Conservation (phyloP, 2,113 vertebrate genomes). For the Sterrhoptilus dennistouni region DNA sequence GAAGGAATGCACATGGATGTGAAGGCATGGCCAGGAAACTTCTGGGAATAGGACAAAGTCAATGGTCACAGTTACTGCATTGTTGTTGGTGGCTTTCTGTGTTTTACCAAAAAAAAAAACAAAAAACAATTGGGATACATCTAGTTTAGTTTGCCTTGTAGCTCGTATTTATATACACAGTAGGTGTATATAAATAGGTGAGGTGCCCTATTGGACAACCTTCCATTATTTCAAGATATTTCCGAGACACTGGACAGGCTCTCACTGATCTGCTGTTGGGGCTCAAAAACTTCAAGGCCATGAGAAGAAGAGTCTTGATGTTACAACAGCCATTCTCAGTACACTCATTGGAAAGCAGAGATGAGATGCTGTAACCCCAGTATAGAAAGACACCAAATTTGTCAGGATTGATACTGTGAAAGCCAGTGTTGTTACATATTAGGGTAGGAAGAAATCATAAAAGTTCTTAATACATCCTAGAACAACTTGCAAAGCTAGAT, state of each 20-base stretch:
- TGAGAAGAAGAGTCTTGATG: not conserved
- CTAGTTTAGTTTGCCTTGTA: not conserved
- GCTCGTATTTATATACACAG: not conserved
- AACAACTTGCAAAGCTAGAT: not conserved
- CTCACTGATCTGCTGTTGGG: not conserved
- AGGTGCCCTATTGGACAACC: not conserved
- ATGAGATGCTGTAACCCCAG: not conserved
- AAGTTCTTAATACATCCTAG: not conserved
- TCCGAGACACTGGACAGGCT: not conserved
- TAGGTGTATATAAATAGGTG: no score
- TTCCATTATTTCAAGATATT: not conserved
- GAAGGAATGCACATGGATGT: rapidly evolving
- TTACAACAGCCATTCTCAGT: not conserved
- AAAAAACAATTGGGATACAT: rapidly evolving
- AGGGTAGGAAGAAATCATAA: not conserved
- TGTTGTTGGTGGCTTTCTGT: rapidly evolving
- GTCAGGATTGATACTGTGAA: not conserved
- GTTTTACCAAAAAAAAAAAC: not conserved
- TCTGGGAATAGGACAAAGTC: not conserved
- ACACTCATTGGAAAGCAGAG: not conserved
- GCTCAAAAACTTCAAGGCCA: not conserved
- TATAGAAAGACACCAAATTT: not conserved
- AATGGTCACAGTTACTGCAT: not conserved
- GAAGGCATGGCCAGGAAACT: not conserved
- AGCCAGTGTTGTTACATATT: rapidly evolving